phyloP scores from a whole-genome alignment of 2,888 invertebrate genomes.

The Pterostichus madidus region DNA sequence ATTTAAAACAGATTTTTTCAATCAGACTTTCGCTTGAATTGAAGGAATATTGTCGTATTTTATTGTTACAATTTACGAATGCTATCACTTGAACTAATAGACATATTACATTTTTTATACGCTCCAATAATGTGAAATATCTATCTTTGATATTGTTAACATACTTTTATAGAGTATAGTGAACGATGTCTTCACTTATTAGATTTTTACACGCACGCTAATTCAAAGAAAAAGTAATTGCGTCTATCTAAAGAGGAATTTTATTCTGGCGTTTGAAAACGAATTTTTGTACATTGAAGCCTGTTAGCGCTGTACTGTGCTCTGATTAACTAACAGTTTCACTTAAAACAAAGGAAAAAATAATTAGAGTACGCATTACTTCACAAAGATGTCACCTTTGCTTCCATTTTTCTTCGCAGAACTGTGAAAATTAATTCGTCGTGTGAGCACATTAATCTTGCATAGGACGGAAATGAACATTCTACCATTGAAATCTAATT shows the following conservation, averaged over 20 bases:
- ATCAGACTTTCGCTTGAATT: neutral
- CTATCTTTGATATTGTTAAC: constrained; percentile 47
- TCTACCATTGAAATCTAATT: too few relatives aligned
- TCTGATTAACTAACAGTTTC: constrained; percentile 54
- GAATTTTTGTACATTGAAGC: constrained; percentile 42
- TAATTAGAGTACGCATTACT: constrained; percentile 3
- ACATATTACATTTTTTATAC: constrained; percentile 1
- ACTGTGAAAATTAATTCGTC: neutral
- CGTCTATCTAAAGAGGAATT: constrained; percentile 23
- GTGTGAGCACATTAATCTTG: too few relatives aligned
- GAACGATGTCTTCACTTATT: constrained; percentile 41
- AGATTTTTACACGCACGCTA: constrained; percentile 27
- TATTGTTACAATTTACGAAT: constrained; percentile 16
- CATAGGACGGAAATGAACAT: too few relatives aligned
- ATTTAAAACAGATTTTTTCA: neutral
- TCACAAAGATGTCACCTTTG: constrained; percentile 8
- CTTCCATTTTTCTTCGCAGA: constrained; percentile 8
- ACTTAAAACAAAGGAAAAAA: constrained; percentile 45
- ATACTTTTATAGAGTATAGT: constrained; percentile 17
- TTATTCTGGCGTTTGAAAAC: constrained; percentile 50
- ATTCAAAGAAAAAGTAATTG: constrained; percentile 42
- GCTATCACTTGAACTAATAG: constrained; percentile 37
- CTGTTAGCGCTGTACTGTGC: constrained; percentile 29
- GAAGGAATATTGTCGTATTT: neutral
- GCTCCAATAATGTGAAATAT: constrained; percentile 47